phyloP scores from a whole-genome alignment of 1,140 invertebrate genomes.

The Brachionus sp. region DNA sequence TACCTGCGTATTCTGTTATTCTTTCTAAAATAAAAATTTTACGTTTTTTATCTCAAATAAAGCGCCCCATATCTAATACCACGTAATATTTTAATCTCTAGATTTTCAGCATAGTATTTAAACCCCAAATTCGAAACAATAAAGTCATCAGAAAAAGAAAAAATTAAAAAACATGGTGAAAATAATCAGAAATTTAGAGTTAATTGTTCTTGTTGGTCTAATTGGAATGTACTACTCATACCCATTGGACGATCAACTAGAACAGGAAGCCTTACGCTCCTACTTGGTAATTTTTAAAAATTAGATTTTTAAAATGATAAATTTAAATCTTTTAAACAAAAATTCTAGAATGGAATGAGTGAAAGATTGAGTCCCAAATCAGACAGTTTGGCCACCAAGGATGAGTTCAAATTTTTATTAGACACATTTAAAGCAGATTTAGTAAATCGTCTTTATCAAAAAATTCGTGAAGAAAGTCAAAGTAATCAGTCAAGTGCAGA shows the following conservation, averaged over 20 bases:
- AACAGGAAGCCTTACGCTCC: neutral
- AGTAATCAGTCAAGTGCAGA: conserved; percentile 60
- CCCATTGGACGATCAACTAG: neutral
- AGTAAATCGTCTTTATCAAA: conserved; percentile 1
- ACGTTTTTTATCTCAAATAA: neutral
- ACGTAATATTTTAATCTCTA: conserved; percentile 2
- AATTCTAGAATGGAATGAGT: neutral
- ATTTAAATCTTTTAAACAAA: neutral
- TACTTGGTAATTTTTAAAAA: neutral
- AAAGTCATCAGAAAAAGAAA: neutral
- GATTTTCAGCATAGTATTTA: neutral
- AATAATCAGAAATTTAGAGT: neutral
- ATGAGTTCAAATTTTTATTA: neutral
- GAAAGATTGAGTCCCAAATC: neutral
- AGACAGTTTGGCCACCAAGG: neutral
- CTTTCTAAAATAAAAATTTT: neutral
- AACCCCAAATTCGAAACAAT: neutral
- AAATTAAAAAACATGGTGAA: neutral
- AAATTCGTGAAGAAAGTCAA: neutral
- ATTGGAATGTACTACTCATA: neutral
- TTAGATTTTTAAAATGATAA: too few species aligned
- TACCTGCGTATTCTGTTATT: neutral
- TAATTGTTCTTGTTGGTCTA: neutral
- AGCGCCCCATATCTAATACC: neutral
- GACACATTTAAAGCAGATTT: neutral